Base-by-base conservation (phyloP, 2,113 vertebrate genomes). In the Oenanthe oenanthe region DNA sequence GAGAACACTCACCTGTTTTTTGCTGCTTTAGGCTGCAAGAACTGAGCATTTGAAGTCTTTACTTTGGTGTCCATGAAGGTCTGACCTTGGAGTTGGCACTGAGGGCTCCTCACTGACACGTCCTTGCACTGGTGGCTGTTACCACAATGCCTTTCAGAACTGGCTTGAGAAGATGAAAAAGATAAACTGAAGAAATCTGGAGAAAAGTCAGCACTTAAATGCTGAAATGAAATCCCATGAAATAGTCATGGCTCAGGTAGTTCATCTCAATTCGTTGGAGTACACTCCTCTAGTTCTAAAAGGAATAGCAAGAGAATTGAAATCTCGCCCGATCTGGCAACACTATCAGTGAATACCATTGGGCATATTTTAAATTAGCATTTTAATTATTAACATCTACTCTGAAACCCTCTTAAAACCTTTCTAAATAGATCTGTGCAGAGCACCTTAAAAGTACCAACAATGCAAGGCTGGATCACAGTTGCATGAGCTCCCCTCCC, bases 321-420 rank as follows among this genome's bases (percentile, higher is more conserved):
- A 92, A 88, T 70, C 83, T 92, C 63, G 91, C 51, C 67, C 83
- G 56, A 50, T 67, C 86, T 67, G 57, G 67, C 62, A 89, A 24
- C 17, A 28, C 50, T 77, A 51, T 50, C 85, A 74, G 36, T 68
- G 42, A 81, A 88, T 31, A n/a, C 81, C 50, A 25, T 0, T 45
- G 63, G 91, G 89, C 88, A 26, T 51, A 48, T 24, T 75, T 71
- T 83, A 38, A 88, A 93, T 95, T 91, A 92, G 77, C 62, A 43
- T 82, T 93, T 91, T 77, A 77, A 92, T 92, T 94, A 40, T 25
- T 67, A 85, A 74, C 45, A 89, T 66, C 74, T 91, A 76, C 79
- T 83, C 68, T 76, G 54, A 60, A 96, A 68, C 25, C 38, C 31
- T 88, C 66, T 82, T 63, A 45, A 85, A 72, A 29, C 45, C 70